Conservation (phyloP, 1,140 invertebrate species). For the Drosophila littoralis region DNA sequence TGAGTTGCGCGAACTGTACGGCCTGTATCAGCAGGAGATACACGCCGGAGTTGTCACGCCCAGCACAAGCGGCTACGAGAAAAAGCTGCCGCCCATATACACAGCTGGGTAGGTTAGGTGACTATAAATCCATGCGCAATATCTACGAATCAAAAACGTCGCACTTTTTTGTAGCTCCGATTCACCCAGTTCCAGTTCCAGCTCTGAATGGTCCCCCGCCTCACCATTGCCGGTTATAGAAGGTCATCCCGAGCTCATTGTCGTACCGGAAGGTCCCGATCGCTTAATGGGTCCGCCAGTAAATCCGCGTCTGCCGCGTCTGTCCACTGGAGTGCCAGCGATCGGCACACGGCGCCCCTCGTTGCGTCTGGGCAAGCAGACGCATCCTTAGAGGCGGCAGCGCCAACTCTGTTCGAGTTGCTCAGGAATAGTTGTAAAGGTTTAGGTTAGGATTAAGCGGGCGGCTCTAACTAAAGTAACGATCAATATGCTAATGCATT, state of each 20-base stretch:
- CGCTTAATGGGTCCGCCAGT: slow-evolving; percentile 81
- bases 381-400: slow-evolving; percentile 52
- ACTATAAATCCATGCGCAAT: neutral
- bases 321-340: slow-evolving; percentile 37
- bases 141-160: neutral
- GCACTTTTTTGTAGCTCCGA: slow-evolving; percentile 60
- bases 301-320: slow-evolving; percentile 74
- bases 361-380: slow-evolving; percentile 55
- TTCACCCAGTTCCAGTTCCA: slow-evolving; percentile 82
- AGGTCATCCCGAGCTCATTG: slow-evolving; percentile 54
- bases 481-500: slow-evolving; percentile 42
- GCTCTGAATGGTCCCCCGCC: slow-evolving; percentile 83
- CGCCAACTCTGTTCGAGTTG: slow-evolving; percentile 43
- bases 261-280: slow-evolving; percentile 60
- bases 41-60: slow-evolving; percentile 87
- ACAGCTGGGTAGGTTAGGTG: slow-evolving; percentile 70
- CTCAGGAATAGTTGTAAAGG: slow-evolving; percentile 69
- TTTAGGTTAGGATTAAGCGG: slow-evolving; percentile 27
- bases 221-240: slow-evolving; percentile 79
- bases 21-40: slow-evolving; percentile 93
- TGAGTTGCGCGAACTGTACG: slow-evolving; percentile 93
- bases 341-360: slow-evolving; percentile 53
- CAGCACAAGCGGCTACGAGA: slow-evolving; percentile 69
- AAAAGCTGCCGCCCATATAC: slow-evolving; percentile 83
- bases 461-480: neutral